Base-by-base conservation (phyloP, 2,113 vertebrate genomes). In the Erpornis zantholeuca region DNA sequence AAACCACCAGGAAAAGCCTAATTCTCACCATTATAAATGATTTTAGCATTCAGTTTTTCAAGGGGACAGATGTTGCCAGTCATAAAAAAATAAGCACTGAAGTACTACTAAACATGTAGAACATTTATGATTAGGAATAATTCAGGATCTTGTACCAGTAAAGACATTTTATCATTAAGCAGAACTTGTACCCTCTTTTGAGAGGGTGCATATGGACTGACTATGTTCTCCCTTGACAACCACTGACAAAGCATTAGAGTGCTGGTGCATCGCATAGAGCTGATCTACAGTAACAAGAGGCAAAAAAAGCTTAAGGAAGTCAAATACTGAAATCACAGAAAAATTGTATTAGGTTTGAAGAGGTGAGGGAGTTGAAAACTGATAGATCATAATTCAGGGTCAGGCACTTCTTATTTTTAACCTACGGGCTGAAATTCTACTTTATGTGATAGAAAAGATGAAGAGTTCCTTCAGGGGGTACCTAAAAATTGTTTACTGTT, bases 401-500 rank as follows among this genome's bases (percentile, higher is more conserved):
- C 89, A 86, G 71, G 52, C 45, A 86, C 36, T 90, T 83, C 78
- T 96, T 88, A 88, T 92, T 94, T 97, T 95, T 96, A 94, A 95
- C 90, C 86, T 66, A 61, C 0, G 0, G 89, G 68, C 91, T 93
- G 54, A 94, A 94, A 96, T 89, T 96, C 82, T 92, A 70, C 75
- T 91, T 94, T 92, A 82, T 92, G 83, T 81, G 86, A 90, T 20
- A 12, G 60, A 82, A 95, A 97, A 97, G 94, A 97, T 88, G 4
- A 92, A 97, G 81, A 92, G 89, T 49, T 92, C 86, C 79, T 94
- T 94, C 72, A 88, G 76, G 92, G 64, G 40, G 31, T 92, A 93
- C 71, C 87, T 96, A 96, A 96, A 96, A 94, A 93, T 83, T 97
- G 93, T 96, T 96, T 96, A 96, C 86, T 96, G 76, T 92, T 97